phyloP scores from a whole-genome alignment of 2,797 vertebrate genomes.

The Centroberyx gerrardi region DNA sequence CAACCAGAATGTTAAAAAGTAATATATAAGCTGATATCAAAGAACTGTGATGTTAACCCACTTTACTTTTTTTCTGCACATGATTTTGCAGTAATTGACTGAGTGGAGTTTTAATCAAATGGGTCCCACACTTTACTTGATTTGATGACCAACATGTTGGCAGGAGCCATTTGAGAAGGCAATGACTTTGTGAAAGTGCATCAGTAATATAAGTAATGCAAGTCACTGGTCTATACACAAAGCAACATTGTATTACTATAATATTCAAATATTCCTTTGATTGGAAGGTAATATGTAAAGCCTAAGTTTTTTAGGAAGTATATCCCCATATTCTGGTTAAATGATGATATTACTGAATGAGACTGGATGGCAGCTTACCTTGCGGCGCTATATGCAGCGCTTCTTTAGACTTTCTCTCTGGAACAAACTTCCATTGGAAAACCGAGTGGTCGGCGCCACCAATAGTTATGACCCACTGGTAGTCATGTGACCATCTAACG shows the following conservation, averaged over 20 bases:
- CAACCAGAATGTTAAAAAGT: too few relatives aligned
- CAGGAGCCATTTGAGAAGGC: constrained; percentile 8
- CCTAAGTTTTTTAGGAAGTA: too few relatives aligned
- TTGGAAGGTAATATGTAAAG: too few relatives aligned
- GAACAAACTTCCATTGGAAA: constrained; percentile 99
- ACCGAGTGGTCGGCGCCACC: constrained; percentile 99
- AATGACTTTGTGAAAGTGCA: constrained; percentile 34
- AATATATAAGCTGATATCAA: too few relatives aligned
- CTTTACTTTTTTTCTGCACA: background rate
- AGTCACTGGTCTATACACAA: constrained; percentile 2
- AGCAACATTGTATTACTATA: constrained; percentile 27
- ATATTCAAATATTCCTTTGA: background rate
- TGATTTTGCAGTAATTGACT: background rate
- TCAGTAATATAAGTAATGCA: constrained; percentile 40
- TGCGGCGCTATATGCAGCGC: constrained; percentile 95
- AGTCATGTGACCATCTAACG: constrained; percentile 97
- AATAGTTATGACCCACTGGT: constrained; percentile 98
- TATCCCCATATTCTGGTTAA: background rate
- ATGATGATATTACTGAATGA: background rate
- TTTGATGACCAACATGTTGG: constrained; percentile 53
- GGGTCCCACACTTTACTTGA: constrained; percentile 35
- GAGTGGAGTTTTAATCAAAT: too few relatives aligned
- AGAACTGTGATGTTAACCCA: too few relatives aligned
- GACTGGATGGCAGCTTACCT: constrained; percentile 81
- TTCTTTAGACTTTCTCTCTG: constrained; percentile 96